Evolutionary conservation across 2,113 vertebrate genomes (phyloP), one percentile per base, ranked within the genome.

Genomic region (Anser brachyrhynchus): DNA sequence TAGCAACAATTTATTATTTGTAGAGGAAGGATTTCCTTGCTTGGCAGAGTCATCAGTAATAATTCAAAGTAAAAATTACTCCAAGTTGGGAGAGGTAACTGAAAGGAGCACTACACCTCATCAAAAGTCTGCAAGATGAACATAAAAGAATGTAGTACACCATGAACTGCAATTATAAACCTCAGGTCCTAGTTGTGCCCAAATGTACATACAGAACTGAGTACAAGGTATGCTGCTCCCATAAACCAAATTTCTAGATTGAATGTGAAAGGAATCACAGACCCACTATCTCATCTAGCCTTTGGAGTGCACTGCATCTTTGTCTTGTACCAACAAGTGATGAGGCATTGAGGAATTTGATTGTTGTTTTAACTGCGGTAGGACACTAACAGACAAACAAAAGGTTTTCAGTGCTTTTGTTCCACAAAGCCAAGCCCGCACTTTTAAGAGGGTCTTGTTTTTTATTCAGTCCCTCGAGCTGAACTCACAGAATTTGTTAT

Each of bases 381-480:
- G 35, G 51, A 78, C 44, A 75, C 31, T 35, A 86, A 77, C 16
- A 78, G 46, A 41, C 37, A 84, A 55, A 90, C 61, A 85, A 43
- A 87, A 82, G 46, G 39, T 64, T 82, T 58, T 54, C 52, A 59
- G 17, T 18, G 41, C n/a, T 88, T 75, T 61, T 67, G 23, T 19
- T 67, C 46, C 43, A 71, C 67, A 72, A 96, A 57, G 74, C 59
- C 64, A 66, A 90, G 62, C 33, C 79, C 64, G 46, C 72, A 13
- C n/a, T 89, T 82, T 12, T 84, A 86, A 90, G 67, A 92, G 14
- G 44, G 35, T 43, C 78, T 35, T 65, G 65, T 0, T 21, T 88
- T 91, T 89, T 70, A 61, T 92, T 90, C 21, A 70, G 94, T 81
- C 28, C 74, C 81, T 89, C n/a, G 70, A 91, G 72, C 11, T 28